Base-by-base conservation (phyloP, 2,797 vertebrate genomes). In the Lacerta bilineata region DNA sequence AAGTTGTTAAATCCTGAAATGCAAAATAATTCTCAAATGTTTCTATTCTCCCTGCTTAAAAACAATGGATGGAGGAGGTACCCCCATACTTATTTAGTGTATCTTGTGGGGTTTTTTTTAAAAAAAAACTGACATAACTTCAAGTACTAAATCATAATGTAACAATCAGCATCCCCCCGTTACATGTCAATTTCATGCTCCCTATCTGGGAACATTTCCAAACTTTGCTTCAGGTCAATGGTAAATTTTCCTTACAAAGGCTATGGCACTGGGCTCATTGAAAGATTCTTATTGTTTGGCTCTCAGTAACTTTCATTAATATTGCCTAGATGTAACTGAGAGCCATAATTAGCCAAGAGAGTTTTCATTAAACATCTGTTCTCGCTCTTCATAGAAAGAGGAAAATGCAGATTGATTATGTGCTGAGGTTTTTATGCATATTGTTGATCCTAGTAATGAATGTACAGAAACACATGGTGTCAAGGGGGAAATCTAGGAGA, bases 301-400 rank as follows among this genome's bases (percentile, higher is more conserved):
- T 76, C 13, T 50, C 39, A 7, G n/a, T 68, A 66, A 75, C 43
- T 69, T 85, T 74, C 82, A 43, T 72, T 68, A 78, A 80, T 64
- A n/a, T 80, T 82, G 55, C 9, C 27, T 77, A n/a, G 18, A 29
- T 85, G 29, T 87, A 86, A 68, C 61, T 13, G 55, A 83, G 33
- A 91, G 15, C 20, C 83, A 43, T 84, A 83, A 36, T 83, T 89
- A 68, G 43, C 66, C 83, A 69, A 80, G 36, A 41, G 0, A n/a
- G 13, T 66, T 80, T 82, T 55, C 81, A 72, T 86, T 71, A 88
- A 50, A 76, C 66, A 92, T 74, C 86, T 90, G 77, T 3, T 81
- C 3, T 29, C 64, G 76, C 4, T 76, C 3, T 46, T 83, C 39
- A 27, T 79, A 81, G n/a, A 75, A 41, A 10, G 61, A 87, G 66